phyloP scores from a whole-genome alignment of 2,113 vertebrate species.

The Platichthys flesus region DNA sequence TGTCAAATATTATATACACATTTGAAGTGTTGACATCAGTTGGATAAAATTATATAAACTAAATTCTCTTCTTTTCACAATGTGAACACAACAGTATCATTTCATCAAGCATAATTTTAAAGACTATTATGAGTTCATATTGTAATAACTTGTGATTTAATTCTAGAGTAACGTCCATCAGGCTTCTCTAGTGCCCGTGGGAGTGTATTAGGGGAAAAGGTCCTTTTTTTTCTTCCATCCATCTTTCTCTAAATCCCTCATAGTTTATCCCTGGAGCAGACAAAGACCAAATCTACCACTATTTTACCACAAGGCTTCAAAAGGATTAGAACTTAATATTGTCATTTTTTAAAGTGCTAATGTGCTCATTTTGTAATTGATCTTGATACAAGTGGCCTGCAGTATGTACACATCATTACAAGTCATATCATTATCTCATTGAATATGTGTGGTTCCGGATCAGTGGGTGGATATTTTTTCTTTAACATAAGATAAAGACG shows the following conservation, averaged over 20 bases:
- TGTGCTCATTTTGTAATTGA: constrained; percentile 63
- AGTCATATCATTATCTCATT: not conserved
- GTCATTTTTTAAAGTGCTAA: constrained; percentile 50
- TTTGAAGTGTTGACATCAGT: not conserved
- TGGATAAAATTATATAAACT: not conserved
- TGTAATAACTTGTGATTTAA: constrained; percentile 27
- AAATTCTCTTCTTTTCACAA: not conserved
- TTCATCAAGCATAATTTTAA: not conserved
- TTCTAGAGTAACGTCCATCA: constrained; percentile 17
- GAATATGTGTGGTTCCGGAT: too few relatives aligned
- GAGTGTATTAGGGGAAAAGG: not conserved
- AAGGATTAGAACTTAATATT: constrained; percentile 61
- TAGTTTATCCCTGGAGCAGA: constrained; percentile 52
- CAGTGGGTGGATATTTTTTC: not conserved
- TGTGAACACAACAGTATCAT: not conserved
- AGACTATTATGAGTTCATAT: not conserved
- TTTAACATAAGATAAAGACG: not conserved
- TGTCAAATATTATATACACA: not conserved
- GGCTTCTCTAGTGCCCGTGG: constrained; percentile 24
- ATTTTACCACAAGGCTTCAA: constrained; percentile 56
- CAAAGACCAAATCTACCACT: constrained; percentile 30
- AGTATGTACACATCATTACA: constrained; percentile 38
- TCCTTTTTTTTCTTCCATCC: not conserved
- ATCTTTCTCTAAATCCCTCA: constrained; percentile 31
- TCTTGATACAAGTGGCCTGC: constrained; percentile 60